Percentiles rank a stretch among this genome's conserved stretches.
These are phyloP conservation scores for Phenganax stokvisi DNA, from an alignment of 92 coral and sea anemone species.

Conservation along the genomic window DNA sequence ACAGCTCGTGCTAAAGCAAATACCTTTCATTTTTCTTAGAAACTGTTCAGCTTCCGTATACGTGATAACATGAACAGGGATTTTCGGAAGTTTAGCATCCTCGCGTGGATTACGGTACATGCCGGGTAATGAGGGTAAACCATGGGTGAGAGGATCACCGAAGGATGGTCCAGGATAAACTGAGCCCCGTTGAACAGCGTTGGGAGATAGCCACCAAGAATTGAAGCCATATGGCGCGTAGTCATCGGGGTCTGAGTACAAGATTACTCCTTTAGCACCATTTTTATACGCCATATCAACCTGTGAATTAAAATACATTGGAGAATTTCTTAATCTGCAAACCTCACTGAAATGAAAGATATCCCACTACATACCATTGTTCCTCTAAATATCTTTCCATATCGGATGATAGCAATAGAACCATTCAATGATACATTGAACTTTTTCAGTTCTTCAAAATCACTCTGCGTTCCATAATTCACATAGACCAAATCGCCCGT, in stretches of 20 bases:
- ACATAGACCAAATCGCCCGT: conserved; percentile 74
- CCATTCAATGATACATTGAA: conserved; percentile 55
- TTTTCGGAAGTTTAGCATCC: conserved; percentile 65
- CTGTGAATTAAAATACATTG: conserved; percentile 31
- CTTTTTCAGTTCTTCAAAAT: conserved; percentile 53
- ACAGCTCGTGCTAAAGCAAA: neutral
- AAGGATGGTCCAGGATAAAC: conserved; percentile 52
- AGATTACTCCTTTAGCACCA: conserved; percentile 74
- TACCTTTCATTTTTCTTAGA: conserved; percentile 65
- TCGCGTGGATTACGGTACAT: conserved; percentile 53
- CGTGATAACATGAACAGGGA: conserved; percentile 89
- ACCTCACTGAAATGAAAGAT: neutral
- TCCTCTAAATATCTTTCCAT: conserved; percentile 74
- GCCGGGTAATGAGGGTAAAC: conserved; percentile 68
- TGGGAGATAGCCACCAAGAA: conserved; percentile 73
- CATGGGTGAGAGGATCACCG: conserved; percentile 95
- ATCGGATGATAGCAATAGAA: conserved; percentile 61
- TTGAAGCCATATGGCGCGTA: conserved; percentile 72
- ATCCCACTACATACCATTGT: conserved; percentile 58
- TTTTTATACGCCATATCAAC: conserved; percentile 57
- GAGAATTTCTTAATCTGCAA: neutral
- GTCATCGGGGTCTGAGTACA: conserved; percentile 67
- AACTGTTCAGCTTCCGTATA: conserved; percentile 87
- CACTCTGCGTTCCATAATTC: conserved; percentile 72
- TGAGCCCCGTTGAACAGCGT: conserved; percentile 82